phyloP scores from a whole-genome alignment of 1,140 invertebrate genomes.

The Trichonephila inaurata region DNA sequence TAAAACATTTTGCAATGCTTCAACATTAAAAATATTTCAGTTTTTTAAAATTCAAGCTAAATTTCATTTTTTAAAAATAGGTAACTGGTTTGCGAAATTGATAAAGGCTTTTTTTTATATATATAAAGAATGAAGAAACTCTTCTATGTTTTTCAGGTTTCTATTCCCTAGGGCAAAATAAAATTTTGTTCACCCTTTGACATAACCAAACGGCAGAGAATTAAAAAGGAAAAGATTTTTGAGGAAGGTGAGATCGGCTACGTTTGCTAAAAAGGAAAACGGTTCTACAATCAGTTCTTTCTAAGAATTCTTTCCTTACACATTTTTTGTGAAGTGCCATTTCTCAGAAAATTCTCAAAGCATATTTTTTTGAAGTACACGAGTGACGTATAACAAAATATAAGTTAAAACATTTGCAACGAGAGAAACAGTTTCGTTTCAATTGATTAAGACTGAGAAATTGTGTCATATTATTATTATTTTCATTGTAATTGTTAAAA shows the following conservation, averaged over 20 bases:
- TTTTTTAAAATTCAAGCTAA: neutral
- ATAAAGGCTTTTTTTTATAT: neutral
- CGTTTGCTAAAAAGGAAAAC: neutral
- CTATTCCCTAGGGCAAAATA: neutral
- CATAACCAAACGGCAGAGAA: neutral
- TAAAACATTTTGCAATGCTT: neutral
- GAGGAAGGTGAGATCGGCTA: neutral
- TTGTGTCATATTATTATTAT: too few relatives aligned
- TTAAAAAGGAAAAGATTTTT: neutral
- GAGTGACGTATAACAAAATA: neutral
- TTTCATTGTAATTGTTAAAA: too few relatives aligned
- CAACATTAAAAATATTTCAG: neutral
- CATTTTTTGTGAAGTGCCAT: neutral
- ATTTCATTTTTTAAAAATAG: neutral
- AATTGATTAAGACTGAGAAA: too few relatives aligned
- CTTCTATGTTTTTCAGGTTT: too few relatives aligned
- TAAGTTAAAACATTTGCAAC: neutral
- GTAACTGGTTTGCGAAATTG: neutral
- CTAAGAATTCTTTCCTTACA: neutral
- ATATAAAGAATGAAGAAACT: too few relatives aligned
- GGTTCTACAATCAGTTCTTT: neutral
- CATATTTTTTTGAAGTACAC: neutral
- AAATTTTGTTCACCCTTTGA: neutral
- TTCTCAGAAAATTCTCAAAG: neutral
- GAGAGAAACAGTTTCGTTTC: too few relatives aligned